phyloP scores from a whole-genome alignment of 1,140 invertebrate genomes.

The Drosophila setifemur region DNA sequence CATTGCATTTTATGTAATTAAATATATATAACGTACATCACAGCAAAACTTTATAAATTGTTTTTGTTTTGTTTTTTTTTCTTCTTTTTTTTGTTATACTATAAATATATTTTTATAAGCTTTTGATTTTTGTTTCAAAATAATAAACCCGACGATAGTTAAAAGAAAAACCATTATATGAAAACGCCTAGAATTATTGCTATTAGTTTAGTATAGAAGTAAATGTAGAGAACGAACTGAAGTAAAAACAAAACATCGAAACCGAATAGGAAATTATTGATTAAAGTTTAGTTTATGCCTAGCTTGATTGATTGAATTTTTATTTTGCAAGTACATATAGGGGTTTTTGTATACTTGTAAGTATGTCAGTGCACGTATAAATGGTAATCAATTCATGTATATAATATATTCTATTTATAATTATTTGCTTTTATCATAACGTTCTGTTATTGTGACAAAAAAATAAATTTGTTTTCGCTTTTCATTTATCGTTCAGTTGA shows the following conservation, averaged over 20 bases:
- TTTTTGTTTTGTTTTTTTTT: constrained; percentile 38
- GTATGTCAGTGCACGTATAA: constrained; percentile 80
- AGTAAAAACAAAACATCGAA: constrained; percentile 15
- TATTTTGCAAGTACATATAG: constrained; percentile 8
- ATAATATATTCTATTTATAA: constrained; percentile 52
- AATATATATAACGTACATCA: constrained; percentile 82
- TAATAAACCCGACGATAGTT: constrained; percentile 46
- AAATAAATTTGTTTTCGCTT: constrained; percentile 65
- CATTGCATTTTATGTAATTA: constrained; percentile 80
- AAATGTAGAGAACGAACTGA: constrained; percentile 33
- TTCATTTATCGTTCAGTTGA: constrained; percentile 43
- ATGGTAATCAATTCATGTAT: constrained; percentile 78
- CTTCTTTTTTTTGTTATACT: constrained; percentile 39
- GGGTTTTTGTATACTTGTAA: constrained; percentile 56
- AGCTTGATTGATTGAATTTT: constrained; percentile 69
- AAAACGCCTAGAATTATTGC: constrained; percentile 40
- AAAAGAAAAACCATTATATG: constrained; percentile 36
- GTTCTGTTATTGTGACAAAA: constrained; percentile 70
- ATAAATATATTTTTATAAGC: constrained; percentile 69
- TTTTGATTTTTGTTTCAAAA: constrained; percentile 61
- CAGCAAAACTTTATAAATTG: constrained; percentile 81
- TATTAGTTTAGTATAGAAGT: constrained; percentile 39
- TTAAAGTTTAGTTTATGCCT: constrained; percentile 37
- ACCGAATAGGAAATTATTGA: constrained; percentile 16
- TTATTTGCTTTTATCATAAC: constrained; percentile 58